A percentile compares a stretch with the other conserved stretches of the same genome.
phyloP scores from a whole-genome alignment of 1,140 invertebrate genomes.

The Spodoptera litura region DNA sequence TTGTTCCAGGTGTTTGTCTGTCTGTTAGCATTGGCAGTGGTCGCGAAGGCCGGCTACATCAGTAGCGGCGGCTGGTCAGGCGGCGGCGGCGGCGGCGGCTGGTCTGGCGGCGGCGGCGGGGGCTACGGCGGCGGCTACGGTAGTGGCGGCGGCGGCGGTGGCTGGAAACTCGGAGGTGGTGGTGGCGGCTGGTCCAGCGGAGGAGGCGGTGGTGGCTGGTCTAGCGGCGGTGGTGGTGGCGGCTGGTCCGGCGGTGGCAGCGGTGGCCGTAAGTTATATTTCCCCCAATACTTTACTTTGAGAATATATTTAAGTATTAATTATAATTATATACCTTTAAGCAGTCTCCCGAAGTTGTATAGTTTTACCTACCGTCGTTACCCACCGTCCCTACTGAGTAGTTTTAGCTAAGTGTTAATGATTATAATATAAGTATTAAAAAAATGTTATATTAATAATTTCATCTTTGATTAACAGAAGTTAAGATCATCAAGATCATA shows the following conservation, averaged over 20 bases:
- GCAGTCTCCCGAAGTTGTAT: too few species aligned
- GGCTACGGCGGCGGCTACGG: conserved; percentile 35
- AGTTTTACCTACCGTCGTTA: too few species aligned
- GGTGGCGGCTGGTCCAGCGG: conserved; percentile 42
- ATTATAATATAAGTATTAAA: too few species aligned
- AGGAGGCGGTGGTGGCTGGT: conserved; percentile 42
- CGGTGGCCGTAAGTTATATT: conserved; percentile 57
- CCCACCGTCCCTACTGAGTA: too few species aligned
- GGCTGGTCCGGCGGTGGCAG: conserved; percentile 56
- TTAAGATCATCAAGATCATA: conserved; percentile 74
- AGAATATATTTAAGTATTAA: too few species aligned
- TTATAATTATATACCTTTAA: too few species aligned
- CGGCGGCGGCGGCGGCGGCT: conserved; percentile 56
- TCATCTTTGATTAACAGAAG: conserved; percentile 55
- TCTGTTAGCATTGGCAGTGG: conserved; percentile 71
- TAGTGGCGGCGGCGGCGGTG: conserved; percentile 39
- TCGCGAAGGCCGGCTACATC: conserved; percentile 71
- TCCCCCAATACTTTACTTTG: too few species aligned
- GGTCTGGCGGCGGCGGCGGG: conserved; percentile 58
- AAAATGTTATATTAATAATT: not conserved
- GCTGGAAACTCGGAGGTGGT: conserved; percentile 44
- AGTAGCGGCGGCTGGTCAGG: conserved; percentile 51
- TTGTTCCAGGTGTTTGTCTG: conserved; percentile 78
- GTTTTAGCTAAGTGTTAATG: too few species aligned
- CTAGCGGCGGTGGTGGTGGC: conserved; percentile 39